Evolutionary conservation across 2,113 vertebrate genomes (phyloP).

Genomic region (Lepus europaeus): DNA sequence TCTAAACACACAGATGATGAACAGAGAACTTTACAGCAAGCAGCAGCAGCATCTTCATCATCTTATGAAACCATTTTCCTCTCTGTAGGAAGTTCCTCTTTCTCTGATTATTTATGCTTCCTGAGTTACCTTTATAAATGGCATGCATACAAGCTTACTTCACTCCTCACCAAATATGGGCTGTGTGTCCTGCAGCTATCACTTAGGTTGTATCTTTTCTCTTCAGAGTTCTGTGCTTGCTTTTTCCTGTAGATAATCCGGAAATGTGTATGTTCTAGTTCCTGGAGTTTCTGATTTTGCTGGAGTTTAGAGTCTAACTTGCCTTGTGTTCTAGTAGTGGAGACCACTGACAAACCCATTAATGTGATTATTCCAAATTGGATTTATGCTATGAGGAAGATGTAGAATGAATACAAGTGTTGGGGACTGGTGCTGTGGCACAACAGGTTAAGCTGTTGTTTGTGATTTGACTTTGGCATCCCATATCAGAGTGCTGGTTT

Average conservation of each 20-base stretch:
- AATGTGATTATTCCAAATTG: not conserved
- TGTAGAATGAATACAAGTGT: not conserved
- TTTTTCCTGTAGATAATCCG: not conserved
- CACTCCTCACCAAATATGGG: slow-evolving; percentile 23
- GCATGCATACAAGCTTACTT: not conserved
- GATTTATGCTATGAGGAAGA: not conserved
- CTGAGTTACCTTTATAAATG: slow-evolving; percentile 34
- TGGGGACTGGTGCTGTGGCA: no score
- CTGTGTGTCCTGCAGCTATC: not conserved
- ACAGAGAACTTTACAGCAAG: not conserved
- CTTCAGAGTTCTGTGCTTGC: not conserved
- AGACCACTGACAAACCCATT: not conserved
- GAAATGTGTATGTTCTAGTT: not conserved
- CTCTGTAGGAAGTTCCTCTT: slow-evolving; percentile 49
- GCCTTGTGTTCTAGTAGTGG: not conserved
- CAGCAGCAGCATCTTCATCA: not conserved
- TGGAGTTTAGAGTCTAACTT: not conserved
- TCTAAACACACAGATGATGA: not conserved
- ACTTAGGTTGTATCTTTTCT: not conserved
- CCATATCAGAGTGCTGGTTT: no score
- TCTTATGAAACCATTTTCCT: slow-evolving; percentile 1
- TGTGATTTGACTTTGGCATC: no score
- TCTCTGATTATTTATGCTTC: slow-evolving; percentile 11
- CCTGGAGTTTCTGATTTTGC: not conserved
- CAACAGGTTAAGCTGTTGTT: no score